Percentiles rank a stretch among this genome's conserved stretches.
Conservation (phyloP, 1,140 invertebrate genomes). For the Muscidifurax raptorellus region DNA sequence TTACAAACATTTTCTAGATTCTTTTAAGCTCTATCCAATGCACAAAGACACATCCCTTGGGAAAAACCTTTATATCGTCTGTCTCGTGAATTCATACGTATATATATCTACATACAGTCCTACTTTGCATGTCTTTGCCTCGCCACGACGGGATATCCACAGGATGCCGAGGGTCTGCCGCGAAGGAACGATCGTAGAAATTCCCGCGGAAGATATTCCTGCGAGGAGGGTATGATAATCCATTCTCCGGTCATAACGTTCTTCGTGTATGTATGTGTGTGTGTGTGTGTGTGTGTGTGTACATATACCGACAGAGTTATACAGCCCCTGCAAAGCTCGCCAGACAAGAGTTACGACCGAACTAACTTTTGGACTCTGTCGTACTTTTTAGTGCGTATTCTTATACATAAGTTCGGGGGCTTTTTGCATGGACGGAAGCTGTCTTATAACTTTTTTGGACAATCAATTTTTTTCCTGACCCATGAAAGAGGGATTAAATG, state of each 20-base stretch:
- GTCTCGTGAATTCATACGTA: background rate
- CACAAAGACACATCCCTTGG: background rate
- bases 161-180: background rate
- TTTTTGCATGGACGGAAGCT: background rate
- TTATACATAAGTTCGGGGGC: background rate
- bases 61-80: background rate
- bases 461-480: background rate
- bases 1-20: background rate
- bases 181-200: constrained; percentile 14
- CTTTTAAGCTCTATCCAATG: background rate
- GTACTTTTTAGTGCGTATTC: constrained; percentile 54
- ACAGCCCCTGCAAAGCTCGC: constrained; percentile 72
- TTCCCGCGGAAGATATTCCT: constrained; percentile 15
- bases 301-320: background rate
- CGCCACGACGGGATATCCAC: constrained; percentile 28
- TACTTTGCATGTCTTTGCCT: constrained; percentile 66
- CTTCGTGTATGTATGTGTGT: constrained; percentile 41
- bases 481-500: background rate
- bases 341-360: constrained; percentile 75
- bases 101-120: constrained; percentile 31
- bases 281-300: background rate
- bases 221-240: constrained; percentile 70
- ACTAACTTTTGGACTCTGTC: constrained; percentile 63
- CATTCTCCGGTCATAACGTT: constrained; percentile 74
- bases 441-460: background rate